Evolutionary conservation across 2,113 vertebrate species (phyloP), one percentile per base, ranked within the genome.

Genomic region (Neofelis nebulosa): DNA sequence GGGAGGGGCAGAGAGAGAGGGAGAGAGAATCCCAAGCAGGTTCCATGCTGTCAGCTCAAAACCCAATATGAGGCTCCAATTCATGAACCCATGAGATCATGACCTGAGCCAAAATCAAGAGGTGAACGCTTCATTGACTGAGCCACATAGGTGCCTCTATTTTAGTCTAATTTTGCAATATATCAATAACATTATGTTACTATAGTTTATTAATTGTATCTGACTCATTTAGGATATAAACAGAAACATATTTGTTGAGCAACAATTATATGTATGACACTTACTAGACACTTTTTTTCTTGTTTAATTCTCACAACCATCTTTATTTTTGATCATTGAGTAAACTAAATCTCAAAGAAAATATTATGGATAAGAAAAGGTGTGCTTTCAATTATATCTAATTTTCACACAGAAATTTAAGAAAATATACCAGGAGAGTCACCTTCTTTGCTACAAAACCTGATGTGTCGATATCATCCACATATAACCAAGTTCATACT

Each of bases 311-410:
- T 92, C 48, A 57, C 15, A 95, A 83, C 12, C 80, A 94, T 66
- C 23, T 96, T 85, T 33, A 86, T 8, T 48, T 87, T 97, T 94
- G 68, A 79, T 89, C 95, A 97, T 19, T 63, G 50, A 85, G n/a
- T 61, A 90, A 89, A 90, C 18, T 73, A 41, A 89, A 83, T 18
- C 14, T 84, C n/a, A 84, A 73, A 87, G 45, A 89, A 95, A 85
- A 76, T 15, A 71, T 73, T 84, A 94, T n/a, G 21, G 57, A 76
- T 10, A 5, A 83, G 80, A 21, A 86, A 93, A 93, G 6, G 18
- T 95, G 12, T 95, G 21, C n/a, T 92, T 79, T 81, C 48, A 94
- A 85, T 94, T 90, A 80, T 29, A 66, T 16, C 11, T 88, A 55
- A 96, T 92, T 97, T 74, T 90, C 23, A 94, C 41, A 66, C 2